Evolutionary conservation across 1,140 invertebrate species (phyloP).

Genomic region (Drosophila tsacasi): DNA sequence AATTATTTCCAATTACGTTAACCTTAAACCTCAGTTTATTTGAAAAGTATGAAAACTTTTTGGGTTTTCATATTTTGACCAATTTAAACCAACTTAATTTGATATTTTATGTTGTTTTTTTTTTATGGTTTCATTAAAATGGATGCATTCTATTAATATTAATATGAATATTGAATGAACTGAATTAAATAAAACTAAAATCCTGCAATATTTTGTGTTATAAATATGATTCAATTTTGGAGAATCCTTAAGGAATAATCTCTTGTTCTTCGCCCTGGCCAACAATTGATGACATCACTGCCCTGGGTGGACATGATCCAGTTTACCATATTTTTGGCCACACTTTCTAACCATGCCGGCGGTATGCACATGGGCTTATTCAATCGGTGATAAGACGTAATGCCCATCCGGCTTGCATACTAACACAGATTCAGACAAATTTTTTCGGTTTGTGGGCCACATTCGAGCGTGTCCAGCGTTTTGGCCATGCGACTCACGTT

Average conservation of each 20-base stretch:
- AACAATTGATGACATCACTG: not conserved
- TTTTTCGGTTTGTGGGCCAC: constrained; percentile 60
- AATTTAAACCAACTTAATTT: no score
- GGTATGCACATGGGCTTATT: constrained; percentile 55
- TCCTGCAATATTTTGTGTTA: no score
- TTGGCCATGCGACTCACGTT: constrained; percentile 74
- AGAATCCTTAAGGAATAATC: not conserved
- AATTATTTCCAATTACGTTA: no score
- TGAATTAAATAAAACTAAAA: no score
- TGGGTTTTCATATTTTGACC: no score
- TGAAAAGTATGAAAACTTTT: no score
- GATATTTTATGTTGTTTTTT: no score
- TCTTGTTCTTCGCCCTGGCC: not conserved
- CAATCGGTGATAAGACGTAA: constrained; percentile 79
- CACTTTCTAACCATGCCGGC: constrained; percentile 64
- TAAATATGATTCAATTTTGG: no score
- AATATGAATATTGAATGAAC: no score
- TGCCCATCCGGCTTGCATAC: constrained; percentile 65
- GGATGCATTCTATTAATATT: no score
- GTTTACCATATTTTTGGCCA: constrained; percentile 29
- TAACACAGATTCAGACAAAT: constrained; percentile 70
- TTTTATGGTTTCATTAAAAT: no score
- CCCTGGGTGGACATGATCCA: not conserved
- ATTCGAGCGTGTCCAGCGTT: constrained; percentile 72
- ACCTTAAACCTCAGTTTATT: no score